Evolutionary conservation across 2,888 invertebrate species (phyloP).

Genomic region (Apamea sordens): DNA sequence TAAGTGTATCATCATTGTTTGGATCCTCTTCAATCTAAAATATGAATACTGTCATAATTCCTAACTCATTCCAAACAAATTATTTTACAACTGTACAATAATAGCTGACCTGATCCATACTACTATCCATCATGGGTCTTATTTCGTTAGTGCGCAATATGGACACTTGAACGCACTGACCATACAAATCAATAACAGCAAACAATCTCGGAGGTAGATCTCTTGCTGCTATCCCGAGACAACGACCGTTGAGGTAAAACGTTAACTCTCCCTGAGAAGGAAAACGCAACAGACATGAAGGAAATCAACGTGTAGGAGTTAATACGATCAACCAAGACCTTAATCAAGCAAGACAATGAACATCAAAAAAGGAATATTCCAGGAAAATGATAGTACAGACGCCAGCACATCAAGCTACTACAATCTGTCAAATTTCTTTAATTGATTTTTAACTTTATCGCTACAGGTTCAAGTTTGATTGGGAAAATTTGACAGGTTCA

Average conservation of each 20-base stretch:
- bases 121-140: constrained; percentile 77
- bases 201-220: constrained; percentile 94
- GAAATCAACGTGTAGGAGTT: background rate
- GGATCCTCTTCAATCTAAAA: constrained; percentile 79
- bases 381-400: background rate
- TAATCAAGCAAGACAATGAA: constrained; percentile 1
- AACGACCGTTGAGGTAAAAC: constrained; percentile 96
- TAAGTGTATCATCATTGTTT: constrained; percentile 80
- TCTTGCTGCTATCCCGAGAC: constrained; percentile 96
- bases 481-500: no score
- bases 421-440: no score
- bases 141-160: constrained; percentile 78
- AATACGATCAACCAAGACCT: background rate
- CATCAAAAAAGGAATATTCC: background rate
- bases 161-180: constrained; percentile 98
- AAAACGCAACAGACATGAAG: constrained; percentile 17
- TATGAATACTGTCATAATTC: constrained; percentile 1
- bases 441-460: no score
- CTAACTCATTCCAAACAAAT: background rate
- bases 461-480: no score
- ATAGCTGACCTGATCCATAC: constrained; percentile 78
- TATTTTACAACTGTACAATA: background rate
- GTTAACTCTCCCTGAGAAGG: constrained; percentile 93
- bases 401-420: no score
- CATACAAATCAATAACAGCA: constrained; percentile 98